Evolutionary conservation across 2,797 vertebrate species (phyloP).

Genomic region (Megalops cyprinoides): DNA sequence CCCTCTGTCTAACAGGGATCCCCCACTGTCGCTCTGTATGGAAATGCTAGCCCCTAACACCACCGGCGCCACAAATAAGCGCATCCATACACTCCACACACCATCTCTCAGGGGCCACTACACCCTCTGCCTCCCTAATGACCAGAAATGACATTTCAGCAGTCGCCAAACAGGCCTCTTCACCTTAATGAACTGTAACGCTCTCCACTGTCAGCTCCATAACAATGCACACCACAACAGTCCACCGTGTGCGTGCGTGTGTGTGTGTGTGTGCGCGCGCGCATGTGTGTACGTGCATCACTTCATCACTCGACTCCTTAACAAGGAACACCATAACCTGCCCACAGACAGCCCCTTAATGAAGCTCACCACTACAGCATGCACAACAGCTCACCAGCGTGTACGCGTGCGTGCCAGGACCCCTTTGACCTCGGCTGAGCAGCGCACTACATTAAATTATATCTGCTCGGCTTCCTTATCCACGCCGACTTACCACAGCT

Average conservation of each 20-base stretch:
- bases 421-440: too few relatives aligned
- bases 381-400: too few relatives aligned
- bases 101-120: neutral
- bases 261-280: slow-evolving; percentile 26
- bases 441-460: too few relatives aligned
- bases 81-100: slow-evolving; percentile 37
- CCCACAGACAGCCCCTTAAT: too few relatives aligned
- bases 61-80: slow-evolving; percentile 42
- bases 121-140: slow-evolving; percentile 16
- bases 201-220: neutral
- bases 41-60: too few relatives aligned
- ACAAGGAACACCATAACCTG: too few relatives aligned
- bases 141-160: slow-evolving; percentile 50
- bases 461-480: too few relatives aligned
- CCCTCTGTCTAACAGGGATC: slow-evolving; percentile 16
- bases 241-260: neutral
- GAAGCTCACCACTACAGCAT: too few relatives aligned
- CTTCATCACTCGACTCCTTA: too few relatives aligned
- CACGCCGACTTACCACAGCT: too few relatives aligned
- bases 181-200: slow-evolving; percentile 40
- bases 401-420: too few relatives aligned
- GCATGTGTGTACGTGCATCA: neutral
- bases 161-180: slow-evolving; percentile 44
- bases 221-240: neutral
- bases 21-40: slow-evolving; percentile 50